Evolutionary conservation across 2,888 invertebrate species (phyloP).

Genomic region (Brachycybe producta): DNA sequence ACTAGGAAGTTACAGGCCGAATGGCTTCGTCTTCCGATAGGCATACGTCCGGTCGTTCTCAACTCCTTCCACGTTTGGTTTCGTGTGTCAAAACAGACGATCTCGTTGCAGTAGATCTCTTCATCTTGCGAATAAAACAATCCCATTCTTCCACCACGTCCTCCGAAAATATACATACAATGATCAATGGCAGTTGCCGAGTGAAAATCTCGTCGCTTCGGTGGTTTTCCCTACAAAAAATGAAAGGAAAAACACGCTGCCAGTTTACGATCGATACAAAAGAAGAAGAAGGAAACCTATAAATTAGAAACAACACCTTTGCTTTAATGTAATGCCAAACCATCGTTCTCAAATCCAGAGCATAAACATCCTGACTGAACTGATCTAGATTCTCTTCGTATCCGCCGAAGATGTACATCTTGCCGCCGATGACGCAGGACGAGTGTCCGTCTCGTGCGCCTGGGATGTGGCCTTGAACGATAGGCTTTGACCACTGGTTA

Average conservation of each 20-base stretch:
- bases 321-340: conserved; percentile 44
- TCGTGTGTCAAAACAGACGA: conserved; percentile 53
- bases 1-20: conserved; percentile 69
- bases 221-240: conserved; percentile 44
- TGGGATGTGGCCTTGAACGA: conserved; percentile 50
- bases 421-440: conserved; percentile 61
- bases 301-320: conserved; percentile 24
- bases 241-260: background rate
- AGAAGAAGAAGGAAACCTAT: background rate
- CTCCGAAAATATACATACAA: conserved; percentile 81
- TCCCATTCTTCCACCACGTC: conserved; percentile 59
- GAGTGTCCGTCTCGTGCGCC: conserved; percentile 82
- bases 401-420: conserved; percentile 83
- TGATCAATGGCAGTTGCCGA: conserved; percentile 62
- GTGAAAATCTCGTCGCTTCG: conserved; percentile 73
- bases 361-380: conserved; percentile 66
- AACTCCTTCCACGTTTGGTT: conserved; percentile 55
- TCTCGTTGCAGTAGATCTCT: conserved; percentile 63
- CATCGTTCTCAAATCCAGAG: conserved; percentile 56
- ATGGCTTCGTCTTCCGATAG: conserved; percentile 73
- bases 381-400: conserved; percentile 71
- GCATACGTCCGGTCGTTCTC: conserved; percentile 46
- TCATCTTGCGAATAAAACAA: conserved; percentile 44
- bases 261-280: background rate
- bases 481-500: conserved; percentile 32